phyloP scores from a whole-genome alignment of 2,888 invertebrate genomes.

The Gryllus longicercus region DNA sequence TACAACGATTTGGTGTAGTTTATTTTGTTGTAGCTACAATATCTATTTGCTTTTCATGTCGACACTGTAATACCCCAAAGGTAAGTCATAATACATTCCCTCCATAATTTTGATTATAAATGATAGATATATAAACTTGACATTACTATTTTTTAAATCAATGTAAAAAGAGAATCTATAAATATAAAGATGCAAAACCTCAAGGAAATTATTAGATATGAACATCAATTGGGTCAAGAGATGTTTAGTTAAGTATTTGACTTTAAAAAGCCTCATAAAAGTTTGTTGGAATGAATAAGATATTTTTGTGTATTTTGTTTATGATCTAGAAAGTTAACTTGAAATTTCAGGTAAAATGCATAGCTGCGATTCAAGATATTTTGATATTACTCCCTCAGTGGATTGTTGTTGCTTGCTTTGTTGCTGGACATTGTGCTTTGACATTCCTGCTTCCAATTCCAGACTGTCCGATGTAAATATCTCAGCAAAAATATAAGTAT shows the following conservation, averaged over 20 bases:
- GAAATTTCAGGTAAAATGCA: conserved; percentile 17
- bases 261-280: no score
- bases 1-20: conserved; percentile 82
- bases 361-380: conserved; percentile 45
- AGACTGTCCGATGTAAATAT: conserved; percentile 46
- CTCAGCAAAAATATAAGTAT: neutral
- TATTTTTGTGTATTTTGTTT: no score
- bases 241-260: no score
- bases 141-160: no score
- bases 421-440: conserved; percentile 40
- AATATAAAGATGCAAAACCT: no score
- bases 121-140: no score
- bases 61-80: conserved; percentile 30
- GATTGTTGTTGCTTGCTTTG: conserved; percentile 28
- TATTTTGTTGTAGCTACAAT: conserved; percentile 73
- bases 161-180: no score
- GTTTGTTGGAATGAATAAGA: no score
- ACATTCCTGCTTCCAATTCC: conserved; percentile 44
- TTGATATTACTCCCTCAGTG: conserved; percentile 42
- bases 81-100: conserved; percentile 20
- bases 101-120: neutral
- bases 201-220: no score
- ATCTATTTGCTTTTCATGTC: conserved; percentile 39
- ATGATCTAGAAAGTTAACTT: no score
- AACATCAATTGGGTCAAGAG: no score